phyloP scores from a whole-genome alignment of 2,113 vertebrate genomes.

The Microcebus griseorufus region DNA sequence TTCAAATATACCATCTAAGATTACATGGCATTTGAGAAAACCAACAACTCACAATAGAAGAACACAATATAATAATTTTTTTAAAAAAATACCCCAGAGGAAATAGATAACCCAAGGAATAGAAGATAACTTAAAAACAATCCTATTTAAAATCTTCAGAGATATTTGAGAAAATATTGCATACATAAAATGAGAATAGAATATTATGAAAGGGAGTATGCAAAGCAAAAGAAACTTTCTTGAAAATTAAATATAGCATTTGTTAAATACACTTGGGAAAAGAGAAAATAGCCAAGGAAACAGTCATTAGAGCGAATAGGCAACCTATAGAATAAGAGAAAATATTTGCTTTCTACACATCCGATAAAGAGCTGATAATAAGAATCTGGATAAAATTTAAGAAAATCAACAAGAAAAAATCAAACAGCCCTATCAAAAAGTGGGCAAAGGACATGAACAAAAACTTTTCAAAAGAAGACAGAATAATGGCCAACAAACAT shows the following conservation, averaged over 20 bases:
- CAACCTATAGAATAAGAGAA: too few species aligned
- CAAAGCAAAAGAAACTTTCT: neutral
- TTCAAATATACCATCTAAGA: neutral
- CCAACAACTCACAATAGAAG: neutral
- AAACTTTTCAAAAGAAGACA: too few species aligned
- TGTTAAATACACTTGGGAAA: constrained; percentile 14
- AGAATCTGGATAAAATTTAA: too few species aligned
- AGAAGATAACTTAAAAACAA: neutral
- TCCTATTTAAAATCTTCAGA: neutral
- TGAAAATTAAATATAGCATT: constrained; percentile 18
- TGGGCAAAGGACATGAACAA: too few species aligned
- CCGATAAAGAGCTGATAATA: too few species aligned
- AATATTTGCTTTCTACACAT: too few species aligned
- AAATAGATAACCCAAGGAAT: neutral
- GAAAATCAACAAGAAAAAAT: too few species aligned
- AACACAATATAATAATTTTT: neutral
- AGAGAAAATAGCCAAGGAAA: neutral
- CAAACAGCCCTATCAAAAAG: too few species aligned
- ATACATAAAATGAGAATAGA: neutral
- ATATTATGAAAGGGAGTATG: neutral
- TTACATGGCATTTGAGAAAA: neutral
- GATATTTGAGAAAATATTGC: constrained; percentile 19
- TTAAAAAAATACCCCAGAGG: neutral
- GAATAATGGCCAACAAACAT: too few species aligned
- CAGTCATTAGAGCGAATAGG: too few species aligned